Base-by-base conservation (phyloP, 1,140 invertebrate genomes). In the Apis florea region DNA sequence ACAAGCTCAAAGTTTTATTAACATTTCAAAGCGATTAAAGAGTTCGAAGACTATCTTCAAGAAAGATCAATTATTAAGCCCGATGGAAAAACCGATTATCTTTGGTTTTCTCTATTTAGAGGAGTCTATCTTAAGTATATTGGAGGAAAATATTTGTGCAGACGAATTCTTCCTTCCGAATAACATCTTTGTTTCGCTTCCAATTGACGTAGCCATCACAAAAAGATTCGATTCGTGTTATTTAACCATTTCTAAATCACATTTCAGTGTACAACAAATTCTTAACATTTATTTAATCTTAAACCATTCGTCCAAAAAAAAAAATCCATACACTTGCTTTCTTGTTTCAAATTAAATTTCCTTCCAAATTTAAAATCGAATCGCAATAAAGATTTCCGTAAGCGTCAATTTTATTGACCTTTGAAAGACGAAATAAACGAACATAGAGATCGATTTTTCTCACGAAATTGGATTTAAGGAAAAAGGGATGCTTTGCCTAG, bases 381-480 rank as follows among this genome's bases (percentile, higher is more conserved):
- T 26, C 10, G 21, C 3, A 2, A 40, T 56, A 19, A 10, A 24
- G 5, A 63, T 76, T 66, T 17, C 21, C 31, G 11, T 47, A 24
- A 24, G 26, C 17, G 24, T 21, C 66, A 54, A 58, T 21, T 61
- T 31, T 71, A 72, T 72, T 53, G 19, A 19, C 17, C 17, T 73
- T 6, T 13, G 31, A 54, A 67, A 77, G 56, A 58, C 8, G 61
- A 63, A 24, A 9, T 10, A 61, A n/a, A 49, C 51, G 15, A 17
- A 64, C 24, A n/a, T 21, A 56, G 49, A 19, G 49, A 64, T 53
- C 24, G 75, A 59, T 19, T 58, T 61, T n/a, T 11, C 71, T 5
- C 17, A 49, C 63, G 66, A 51, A 77, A 86, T 83, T 86, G 72
- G 82, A 80, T 83, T 51, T 40, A 31, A 58, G 51, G 24, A 72